Conservation (phyloP, 2,113 vertebrate species). For the Microcebus ravelobensis region DNA sequence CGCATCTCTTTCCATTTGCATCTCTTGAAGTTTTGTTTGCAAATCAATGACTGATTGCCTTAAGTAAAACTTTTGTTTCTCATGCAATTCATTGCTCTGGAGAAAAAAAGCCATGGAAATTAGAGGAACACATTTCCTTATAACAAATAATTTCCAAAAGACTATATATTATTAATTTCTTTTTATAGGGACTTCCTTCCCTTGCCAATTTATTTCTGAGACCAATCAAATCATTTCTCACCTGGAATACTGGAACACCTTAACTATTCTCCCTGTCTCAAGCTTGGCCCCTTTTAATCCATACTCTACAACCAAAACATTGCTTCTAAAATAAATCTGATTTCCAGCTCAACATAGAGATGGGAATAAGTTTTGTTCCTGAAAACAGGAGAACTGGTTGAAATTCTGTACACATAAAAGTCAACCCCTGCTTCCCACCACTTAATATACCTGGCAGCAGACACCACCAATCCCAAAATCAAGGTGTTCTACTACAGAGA, state of each 20-base stretch:
- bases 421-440: neutral
- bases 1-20: constrained; percentile 83
- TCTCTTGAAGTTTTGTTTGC: constrained; percentile 85
- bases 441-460: neutral
- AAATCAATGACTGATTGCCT: constrained; percentile 82
- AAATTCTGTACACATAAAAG: neutral
- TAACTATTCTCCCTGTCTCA: neutral
- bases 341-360: neutral
- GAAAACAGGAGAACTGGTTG: constrained; percentile 42
- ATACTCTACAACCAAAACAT: constrained; percentile 35
- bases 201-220: neutral
- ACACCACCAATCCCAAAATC: neutral
- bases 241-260: neutral
- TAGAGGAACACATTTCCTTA: neutral
- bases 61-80: constrained; percentile 81
- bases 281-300: neutral
- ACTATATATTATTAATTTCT: constrained; percentile 1
- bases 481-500: neutral
- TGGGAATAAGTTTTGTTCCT: neutral
- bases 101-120: constrained; percentile 46
- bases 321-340: constrained; percentile 25
- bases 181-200: neutral
- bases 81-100: constrained; percentile 80
- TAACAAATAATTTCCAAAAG: neutral
- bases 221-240: constrained; percentile 15